Base-by-base conservation (phyloP, 2,113 vertebrate genomes). In the Caranx ignobilis region DNA sequence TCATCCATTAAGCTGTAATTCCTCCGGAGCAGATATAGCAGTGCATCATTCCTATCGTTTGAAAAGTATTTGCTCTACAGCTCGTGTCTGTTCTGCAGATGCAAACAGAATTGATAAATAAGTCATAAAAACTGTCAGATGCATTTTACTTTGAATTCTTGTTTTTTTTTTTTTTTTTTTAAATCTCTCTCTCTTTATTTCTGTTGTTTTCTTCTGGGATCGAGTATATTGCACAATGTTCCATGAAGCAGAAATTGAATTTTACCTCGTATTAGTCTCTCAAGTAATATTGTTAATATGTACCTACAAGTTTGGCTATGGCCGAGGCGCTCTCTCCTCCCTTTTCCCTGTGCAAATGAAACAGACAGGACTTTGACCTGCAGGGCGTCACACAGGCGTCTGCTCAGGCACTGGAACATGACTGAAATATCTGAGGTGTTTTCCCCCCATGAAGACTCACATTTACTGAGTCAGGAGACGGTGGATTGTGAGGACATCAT, bases 1-100 rank as follows among this genome's bases (percentile, higher is more conserved):
- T 2, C 19, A 54, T 74, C 18, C 5, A 62, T 48, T 62, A 34
- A 63, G 54, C 48, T 62, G 39, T 52, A 74, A 63, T 39, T 41
- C 47, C 31, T 18, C 37, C 19, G 11, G 54, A 21, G 59, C 47
- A 19, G 18, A 50, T 50, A 6, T 31, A 10, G 11, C 21, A 31
- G 21, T 31, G 21, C 37, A 37, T 37, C 21, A 13, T 19, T n/a
- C 48, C 32, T 12, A 13, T 13, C 21, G 12, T 55, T 12, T 26
- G 11, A 48, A 16, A 31, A 31, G 47, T 18, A 47, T 9, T 52
- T 52, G 7, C 2, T n/a, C n/a, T 11, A 54, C 50, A 55, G n/a
- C 52, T 55, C 52, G 3, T 18, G 16, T 18, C 15, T 16, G 16
- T 9, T 9, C 50, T 54, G 8, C 50, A 54, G 50, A 8, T 3